Evolutionary conservation across 2,888 invertebrate genomes (phyloP), one percentile per base, ranked within the genome.

Genomic region (Xanthostigma xanthostigma): DNA sequence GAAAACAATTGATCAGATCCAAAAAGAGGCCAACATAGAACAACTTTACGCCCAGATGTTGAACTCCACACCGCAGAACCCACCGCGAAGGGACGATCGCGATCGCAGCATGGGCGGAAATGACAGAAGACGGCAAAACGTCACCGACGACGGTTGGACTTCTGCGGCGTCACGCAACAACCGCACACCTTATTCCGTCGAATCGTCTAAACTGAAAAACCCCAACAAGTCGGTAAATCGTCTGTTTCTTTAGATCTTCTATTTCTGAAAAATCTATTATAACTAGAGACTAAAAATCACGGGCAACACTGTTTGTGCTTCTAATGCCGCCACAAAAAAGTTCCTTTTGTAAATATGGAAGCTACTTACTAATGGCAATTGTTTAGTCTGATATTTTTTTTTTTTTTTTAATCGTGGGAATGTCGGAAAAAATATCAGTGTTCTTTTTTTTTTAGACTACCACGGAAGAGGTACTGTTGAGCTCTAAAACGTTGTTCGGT

Each of bases 1-100:
- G 2, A 95, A 92, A 65, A 94, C 89, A 55, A 91, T 96, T 72
- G 92, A 91, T 59, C 88, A 95, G 69, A 92, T 96, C 51, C 87
- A 90, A 60, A 82, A 84, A 58, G 93, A 94, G 64, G 85, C 87
- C 10, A 85, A 89, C 57, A 80, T 78, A 48, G 91, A 93, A 56
- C 82, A 87, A 59, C 68, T 84, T 53, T 84, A 86, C 52, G 78
- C 78, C 53, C 79, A 82, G 58, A 66, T 73, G 53, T 58, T 64
- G 55, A 67, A 62, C 51, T 67, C 64, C 42, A 61, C 62, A 40
- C 66, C 70, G 8, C 58, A 66, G 38, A 64, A 58, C 51, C 65
- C 69, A 17, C 73, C 75, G 34, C 72, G 78, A 41, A 78, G 78
- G 51, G 81, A 81, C 50, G 80, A 80, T 37, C 72, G 79, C 9